These are phyloP conservation scores for Bubo scandiacus DNA, from an alignment of 2,113 vertebrate genomes.

Conservation along the genomic window DNA sequence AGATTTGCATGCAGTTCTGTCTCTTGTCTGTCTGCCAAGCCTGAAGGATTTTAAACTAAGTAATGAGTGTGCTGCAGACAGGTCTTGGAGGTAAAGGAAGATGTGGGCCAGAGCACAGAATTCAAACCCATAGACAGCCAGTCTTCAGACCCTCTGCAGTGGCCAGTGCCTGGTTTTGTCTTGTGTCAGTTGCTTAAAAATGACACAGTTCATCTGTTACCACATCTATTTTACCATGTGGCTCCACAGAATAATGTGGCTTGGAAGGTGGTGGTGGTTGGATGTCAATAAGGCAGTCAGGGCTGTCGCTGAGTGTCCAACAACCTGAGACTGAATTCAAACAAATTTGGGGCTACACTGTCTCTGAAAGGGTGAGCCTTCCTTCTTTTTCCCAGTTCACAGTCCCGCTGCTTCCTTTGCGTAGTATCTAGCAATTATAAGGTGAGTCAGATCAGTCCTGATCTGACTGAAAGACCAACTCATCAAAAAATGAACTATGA, in stretches of 20 bases:
- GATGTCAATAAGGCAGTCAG: neutral
- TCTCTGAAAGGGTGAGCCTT: neutral
- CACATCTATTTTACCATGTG: neutral
- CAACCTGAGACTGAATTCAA: neutral
- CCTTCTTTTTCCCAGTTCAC: neutral
- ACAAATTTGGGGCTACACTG: neutral
- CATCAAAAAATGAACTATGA: conserved; percentile 30
- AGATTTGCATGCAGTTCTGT: neutral
- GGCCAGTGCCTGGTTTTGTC: neutral
- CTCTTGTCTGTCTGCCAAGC: neutral
- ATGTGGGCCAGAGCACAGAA: neutral
- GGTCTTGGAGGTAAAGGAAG: neutral
- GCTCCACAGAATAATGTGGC: neutral
- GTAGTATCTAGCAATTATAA: conserved; percentile 37
- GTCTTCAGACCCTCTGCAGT: neutral
- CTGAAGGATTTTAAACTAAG: neutral
- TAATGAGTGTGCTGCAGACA: neutral
- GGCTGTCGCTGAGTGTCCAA: neutral
- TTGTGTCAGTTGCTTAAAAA: neutral
- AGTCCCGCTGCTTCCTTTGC: conserved; percentile 7
- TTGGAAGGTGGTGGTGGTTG: neutral
- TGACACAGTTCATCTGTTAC: neutral
- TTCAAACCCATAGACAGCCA: neutral
- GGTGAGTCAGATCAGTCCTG: conserved; percentile 36
- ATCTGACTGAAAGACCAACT: conserved; percentile 16